Conservation (phyloP, 1,140 invertebrate species). For the Xylocopa sonorina region DNA sequence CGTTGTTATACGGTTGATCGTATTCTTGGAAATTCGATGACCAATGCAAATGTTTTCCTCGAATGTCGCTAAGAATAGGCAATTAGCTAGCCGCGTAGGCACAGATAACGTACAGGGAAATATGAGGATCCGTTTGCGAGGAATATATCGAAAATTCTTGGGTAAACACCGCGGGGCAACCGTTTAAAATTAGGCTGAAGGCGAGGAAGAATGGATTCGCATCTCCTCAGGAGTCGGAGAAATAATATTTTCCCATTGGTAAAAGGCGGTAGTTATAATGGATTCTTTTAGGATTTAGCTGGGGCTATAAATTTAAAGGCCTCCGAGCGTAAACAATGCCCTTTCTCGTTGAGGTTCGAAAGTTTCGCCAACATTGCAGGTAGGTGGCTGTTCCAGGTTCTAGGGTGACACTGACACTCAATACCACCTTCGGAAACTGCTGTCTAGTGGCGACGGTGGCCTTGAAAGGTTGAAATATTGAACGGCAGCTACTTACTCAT, state of each 20-base stretch:
- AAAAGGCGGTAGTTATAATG: neutral
- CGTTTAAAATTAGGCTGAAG: neutral
- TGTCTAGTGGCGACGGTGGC: neutral
- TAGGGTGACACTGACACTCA: conserved; percentile 42
- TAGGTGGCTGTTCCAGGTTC: conserved; percentile 17
- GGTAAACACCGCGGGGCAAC: no score
- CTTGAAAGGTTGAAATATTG: conserved; percentile 33
- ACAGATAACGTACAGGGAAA: neutral
- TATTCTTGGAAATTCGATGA: neutral
- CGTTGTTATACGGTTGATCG: neutral
- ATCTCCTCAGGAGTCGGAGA: neutral
- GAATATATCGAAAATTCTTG: neutral
- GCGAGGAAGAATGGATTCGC: neutral
- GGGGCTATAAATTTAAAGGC: neutral
- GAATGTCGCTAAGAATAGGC: neutral
- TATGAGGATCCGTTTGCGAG: neutral
- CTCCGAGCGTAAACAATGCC: conserved; percentile 18
- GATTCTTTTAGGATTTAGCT: neutral
- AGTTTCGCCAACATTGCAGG: conserved; percentile 17
- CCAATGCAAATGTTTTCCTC: neutral
- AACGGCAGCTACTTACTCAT: conserved; percentile 1
- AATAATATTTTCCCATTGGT: neutral
- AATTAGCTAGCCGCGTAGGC: neutral
- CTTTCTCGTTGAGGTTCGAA: neutral
- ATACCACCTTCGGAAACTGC: conserved; percentile 2